Base-by-base conservation (phyloP, 1,140 invertebrate genomes). In the Drosophila tsacasi region DNA sequence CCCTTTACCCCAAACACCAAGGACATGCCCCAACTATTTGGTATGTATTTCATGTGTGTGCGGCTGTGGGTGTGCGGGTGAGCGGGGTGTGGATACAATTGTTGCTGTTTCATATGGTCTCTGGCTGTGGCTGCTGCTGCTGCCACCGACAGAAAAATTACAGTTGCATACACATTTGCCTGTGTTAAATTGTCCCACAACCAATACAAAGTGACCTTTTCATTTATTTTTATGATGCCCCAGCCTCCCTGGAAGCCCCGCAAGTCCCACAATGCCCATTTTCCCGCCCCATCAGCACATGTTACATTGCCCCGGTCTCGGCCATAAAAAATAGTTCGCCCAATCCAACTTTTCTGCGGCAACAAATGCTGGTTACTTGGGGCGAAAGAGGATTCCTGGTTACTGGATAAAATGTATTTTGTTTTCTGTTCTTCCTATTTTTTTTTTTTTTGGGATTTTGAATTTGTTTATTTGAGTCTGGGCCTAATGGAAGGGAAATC, bases 191-290 rank as follows among this genome's bases (percentile, higher is more conserved):
- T 87, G 84, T 87, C 84, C 79, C 84, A 78, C 84, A 89, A 89
- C 84, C 84, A 83, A 87, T 87, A 87, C 84, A 89, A 87, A 83
- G 84, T 87, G 84, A 87, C 84, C 84, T 87, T 87, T 87, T 87
- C 84, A 89, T 87, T 89, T 87, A 89, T 89, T 87, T 87, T 87
- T 87, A 89, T 87, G 84, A 87, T 84, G 27, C 46, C 59, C 39
- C 40, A 37, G 3, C 49, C 57, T 32, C 57, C 17, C 61, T 10
- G 10, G 0, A 15, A 2, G 7, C 19, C 40, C 21, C 39, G 25
- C 61, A 19, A 3, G 4, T 13, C 40, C 21, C 39, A 25, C 61
- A 37, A 39, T 27, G 13, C 47, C 50, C 55, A 65, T 62, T 62
- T 42, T 40, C 23, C 63, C 35, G 27, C 52, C 59, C 59, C 40